Evolutionary conservation across 2,888 invertebrate genomes (phyloP), one percentile per base, ranked within the genome.

Genomic region (Phalera bucephala): DNA sequence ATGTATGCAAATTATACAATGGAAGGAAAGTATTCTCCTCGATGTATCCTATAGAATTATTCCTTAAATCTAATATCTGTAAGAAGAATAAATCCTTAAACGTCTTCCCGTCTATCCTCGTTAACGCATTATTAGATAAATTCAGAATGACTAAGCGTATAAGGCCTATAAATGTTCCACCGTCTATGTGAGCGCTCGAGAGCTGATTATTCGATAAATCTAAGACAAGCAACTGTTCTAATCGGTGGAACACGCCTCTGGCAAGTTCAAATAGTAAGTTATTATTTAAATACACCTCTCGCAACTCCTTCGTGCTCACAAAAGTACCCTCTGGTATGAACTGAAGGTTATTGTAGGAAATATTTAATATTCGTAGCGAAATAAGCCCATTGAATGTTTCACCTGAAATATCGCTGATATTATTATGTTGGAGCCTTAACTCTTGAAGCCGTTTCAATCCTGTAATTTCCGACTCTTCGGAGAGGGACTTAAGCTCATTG

Each of bases 71-170:
- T 62, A 97, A 91, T 55, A 95, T 96, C 84, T 97, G 96, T 37
- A 97, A 90, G 74, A 96, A 95, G 79, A 95, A 95, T 59, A 97
- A 88, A 79, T 97, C 96, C 77, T 95, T 95, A 82, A 97, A 97
- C 50, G 95, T 95, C 67, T 93, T 93, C 38, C 94, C 93, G 67
- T 96, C 96, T 71, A 97, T 94, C 53, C 95, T 93, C 14, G 95
- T 95, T 57, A 97, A 85, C 22, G 94, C 93, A 69, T 97, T 97
- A 84, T 95, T 95, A 25, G 96, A 95, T 64, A 97, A 90, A 88
- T 97, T 96, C 63, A 97, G 89, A 49, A 97, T 93, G 65, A 97
- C 95, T 74, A 96, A 91, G 34, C 96, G 93, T 64, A 97, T 95
- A 57, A 97, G 91, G 43, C 96, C 96, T 57, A 94, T 91, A 84